These are phyloP conservation scores for Patiria miniata DNA, from an alignment of 35 echinoderm and acorn worm species.

Conservation along the genomic window DNA sequence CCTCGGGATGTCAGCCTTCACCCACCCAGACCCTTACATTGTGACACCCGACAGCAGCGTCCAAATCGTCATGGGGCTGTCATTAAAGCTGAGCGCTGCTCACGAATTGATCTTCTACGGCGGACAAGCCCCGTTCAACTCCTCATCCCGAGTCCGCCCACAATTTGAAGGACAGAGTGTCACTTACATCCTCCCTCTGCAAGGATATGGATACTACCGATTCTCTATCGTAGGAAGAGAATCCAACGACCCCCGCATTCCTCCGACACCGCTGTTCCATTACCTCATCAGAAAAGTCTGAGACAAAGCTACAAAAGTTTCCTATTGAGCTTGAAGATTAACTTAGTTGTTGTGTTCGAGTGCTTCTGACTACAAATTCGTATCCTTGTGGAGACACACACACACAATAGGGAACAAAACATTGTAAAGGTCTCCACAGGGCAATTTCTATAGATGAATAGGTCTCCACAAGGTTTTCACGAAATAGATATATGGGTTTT, in stretches of 20 bases:
- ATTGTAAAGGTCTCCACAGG: too few relatives aligned
- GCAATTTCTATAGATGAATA: too few relatives aligned
- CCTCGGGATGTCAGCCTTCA: constrained; percentile 55
- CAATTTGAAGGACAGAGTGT: constrained; percentile 31
- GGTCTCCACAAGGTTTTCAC: too few relatives aligned
- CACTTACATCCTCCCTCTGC: background rate
- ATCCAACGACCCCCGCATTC: background rate
- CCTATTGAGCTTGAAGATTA: too few relatives aligned
- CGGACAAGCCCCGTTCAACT: background rate
- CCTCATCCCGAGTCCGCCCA: background rate
- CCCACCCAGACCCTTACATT: constrained; percentile 70
- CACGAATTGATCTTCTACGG: background rate
- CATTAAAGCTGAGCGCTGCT: background rate
- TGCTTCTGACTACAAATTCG: too few relatives aligned
- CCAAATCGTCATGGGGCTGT: constrained; percentile 48
- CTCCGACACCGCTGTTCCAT: background rate
- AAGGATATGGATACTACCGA: constrained; percentile 6
- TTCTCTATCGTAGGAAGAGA: constrained; percentile 14
- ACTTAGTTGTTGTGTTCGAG: too few relatives aligned
- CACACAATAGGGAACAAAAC: too few relatives aligned
- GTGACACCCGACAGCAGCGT: constrained; percentile 32
- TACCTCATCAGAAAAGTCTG: constrained; percentile 22
- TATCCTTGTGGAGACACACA: too few relatives aligned
- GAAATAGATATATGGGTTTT: too few relatives aligned
- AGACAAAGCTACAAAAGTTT: background rate